Evolutionary conservation across 2,888 invertebrate species (phyloP).

Genomic region (Drosophila vallismaia): DNA sequence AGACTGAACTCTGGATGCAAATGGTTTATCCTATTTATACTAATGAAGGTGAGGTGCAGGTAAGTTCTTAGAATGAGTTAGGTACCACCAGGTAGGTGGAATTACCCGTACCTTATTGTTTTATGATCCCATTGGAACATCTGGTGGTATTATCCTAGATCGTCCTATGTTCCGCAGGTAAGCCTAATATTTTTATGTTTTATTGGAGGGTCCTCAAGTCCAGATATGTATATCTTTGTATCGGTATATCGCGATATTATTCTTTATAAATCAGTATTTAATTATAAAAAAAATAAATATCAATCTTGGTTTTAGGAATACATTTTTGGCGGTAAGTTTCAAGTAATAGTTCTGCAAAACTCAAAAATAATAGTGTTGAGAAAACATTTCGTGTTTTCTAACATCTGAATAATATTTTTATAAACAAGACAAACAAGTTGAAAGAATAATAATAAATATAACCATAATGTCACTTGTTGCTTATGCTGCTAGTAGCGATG

Average conservation of each 20-base stretch:
- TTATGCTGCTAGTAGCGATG: constrained; percentile 85
- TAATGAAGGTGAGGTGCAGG: neutral
- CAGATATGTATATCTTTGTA: too few relatives aligned
- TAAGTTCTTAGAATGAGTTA: neutral
- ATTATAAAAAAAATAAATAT: too few relatives aligned
- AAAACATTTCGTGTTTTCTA: neutral
- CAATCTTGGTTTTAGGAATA: neutral
- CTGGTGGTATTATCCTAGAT: neutral
- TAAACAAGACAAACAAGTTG: too few relatives aligned
- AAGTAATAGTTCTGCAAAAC: neutral
- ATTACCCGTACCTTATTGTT: constrained; percentile 13
- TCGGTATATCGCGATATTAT: too few relatives aligned
- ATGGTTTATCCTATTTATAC: constrained; percentile 25
- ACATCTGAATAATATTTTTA: neutral
- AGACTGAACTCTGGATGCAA: constrained; percentile 27
- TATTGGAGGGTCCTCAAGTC: too few relatives aligned
- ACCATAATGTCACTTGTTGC: constrained; percentile 87
- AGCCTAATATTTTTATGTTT: too few relatives aligned
- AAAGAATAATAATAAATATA: neutral
- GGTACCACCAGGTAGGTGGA: neutral
- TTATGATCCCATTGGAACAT: constrained; percentile 33
- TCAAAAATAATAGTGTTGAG: neutral
- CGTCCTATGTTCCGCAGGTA: neutral
- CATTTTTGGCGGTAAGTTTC: neutral
- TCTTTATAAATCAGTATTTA: too few relatives aligned